Evolutionary conservation across 2,797 vertebrate genomes (phyloP).

Genomic region (Halcyon smyrnensis): DNA sequence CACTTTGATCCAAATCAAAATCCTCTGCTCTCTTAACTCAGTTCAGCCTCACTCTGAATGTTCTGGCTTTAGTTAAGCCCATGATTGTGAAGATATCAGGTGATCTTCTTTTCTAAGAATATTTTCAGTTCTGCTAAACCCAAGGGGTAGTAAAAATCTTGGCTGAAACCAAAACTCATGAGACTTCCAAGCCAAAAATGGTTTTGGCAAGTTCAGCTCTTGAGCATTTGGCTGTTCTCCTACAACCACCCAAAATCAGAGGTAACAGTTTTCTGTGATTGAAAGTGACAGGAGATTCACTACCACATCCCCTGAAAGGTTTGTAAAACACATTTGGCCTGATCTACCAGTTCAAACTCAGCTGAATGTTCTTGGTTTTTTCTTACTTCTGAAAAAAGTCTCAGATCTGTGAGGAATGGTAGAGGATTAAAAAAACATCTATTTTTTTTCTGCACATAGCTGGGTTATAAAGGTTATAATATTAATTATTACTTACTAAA

Average conservation of each 20-base stretch:
- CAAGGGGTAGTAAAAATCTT: neutral
- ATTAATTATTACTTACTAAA: neutral
- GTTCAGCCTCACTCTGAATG: neutral
- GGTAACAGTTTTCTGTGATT: neutral
- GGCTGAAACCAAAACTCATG: neutral
- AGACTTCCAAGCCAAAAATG: neutral
- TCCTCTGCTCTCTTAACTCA: neutral
- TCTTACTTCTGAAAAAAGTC: neutral
- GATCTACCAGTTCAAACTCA: neutral
- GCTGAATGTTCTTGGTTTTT: neutral
- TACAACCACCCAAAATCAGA: neutral
- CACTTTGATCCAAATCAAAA: neutral
- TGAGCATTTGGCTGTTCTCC: neutral
- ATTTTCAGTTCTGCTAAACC: conserved; percentile 16
- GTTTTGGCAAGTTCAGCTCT: conserved; percentile 7
- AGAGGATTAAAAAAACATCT: neutral
- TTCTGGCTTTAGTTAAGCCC: neutral
- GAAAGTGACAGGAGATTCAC: neutral
- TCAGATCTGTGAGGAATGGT: neutral
- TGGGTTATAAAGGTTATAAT: neutral
- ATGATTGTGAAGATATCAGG: neutral
- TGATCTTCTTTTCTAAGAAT: neutral
- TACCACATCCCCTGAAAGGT: neutral
- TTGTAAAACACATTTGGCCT: neutral
- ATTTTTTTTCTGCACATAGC: neutral